phyloP scores from a whole-genome alignment of 1,140 invertebrate species.

The Drosophila littoralis region DNA sequence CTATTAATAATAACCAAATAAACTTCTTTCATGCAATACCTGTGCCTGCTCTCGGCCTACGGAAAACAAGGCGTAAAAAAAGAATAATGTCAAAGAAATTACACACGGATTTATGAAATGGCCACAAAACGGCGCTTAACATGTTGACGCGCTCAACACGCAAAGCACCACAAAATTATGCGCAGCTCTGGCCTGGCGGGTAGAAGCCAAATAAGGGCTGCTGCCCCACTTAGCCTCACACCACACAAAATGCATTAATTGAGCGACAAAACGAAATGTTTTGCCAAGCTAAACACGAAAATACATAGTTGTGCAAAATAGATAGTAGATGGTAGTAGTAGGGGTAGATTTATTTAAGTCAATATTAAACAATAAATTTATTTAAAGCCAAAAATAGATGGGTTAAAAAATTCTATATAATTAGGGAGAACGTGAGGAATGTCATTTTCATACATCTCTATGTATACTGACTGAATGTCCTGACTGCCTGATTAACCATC shows the following conservation, averaged over 20 bases:
- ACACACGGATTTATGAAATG: slow-evolving; percentile 72
- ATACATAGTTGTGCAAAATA: slow-evolving; percentile 7
- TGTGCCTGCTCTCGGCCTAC: not conserved
- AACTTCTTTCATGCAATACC: not conserved
- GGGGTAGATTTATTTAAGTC: not conserved
- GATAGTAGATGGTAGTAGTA: not conserved
- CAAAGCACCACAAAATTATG: slow-evolving; percentile 58
- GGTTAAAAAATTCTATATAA: too few relatives aligned
- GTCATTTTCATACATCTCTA: too few relatives aligned
- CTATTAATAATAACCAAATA: too few relatives aligned
- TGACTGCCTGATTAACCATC: too few relatives aligned
- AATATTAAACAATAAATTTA: too few relatives aligned
- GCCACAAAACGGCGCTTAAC: slow-evolving; percentile 73
- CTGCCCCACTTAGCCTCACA: slow-evolving; percentile 22
- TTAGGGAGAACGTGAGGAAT: too few relatives aligned
- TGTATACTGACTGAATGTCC: too few relatives aligned
- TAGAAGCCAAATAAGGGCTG: not conserved
- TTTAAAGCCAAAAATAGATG: not conserved
- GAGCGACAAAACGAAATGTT: slow-evolving; percentile 52
- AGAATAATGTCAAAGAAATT: slow-evolving; percentile 48
- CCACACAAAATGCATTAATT: slow-evolving; percentile 44
- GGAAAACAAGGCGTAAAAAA: not conserved
- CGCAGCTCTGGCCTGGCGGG: slow-evolving; percentile 16
- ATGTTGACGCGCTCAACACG: slow-evolving; percentile 69
- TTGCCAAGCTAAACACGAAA: slow-evolving; percentile 35